These are phyloP conservation scores for Clistopyga incitator DNA, from an alignment of 2,888 invertebrate species.

Conservation along the genomic window DNA sequence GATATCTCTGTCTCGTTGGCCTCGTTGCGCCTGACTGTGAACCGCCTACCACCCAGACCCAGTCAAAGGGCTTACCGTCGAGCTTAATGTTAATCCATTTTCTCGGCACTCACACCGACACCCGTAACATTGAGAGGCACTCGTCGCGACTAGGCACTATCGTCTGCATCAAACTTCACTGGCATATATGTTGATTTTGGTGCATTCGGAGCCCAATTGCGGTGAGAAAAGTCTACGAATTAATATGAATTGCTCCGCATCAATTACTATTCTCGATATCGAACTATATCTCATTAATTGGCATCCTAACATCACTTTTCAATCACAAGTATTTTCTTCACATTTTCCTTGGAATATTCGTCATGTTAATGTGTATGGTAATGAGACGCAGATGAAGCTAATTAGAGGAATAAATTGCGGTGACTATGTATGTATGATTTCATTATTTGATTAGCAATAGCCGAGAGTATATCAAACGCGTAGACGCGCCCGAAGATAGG, in stretches of 20 bases:
- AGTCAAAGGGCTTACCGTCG: slow-evolving; percentile 65
- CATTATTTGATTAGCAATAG: neutral
- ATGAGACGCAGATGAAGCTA: neutral
- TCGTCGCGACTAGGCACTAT: slow-evolving; percentile 40
- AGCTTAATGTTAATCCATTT: slow-evolving; percentile 79
- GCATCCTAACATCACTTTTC: too few species aligned
- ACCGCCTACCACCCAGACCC: slow-evolving; percentile 33
- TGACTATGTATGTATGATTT: too few species aligned
- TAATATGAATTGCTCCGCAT: too few species aligned
- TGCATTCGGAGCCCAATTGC: neutral
- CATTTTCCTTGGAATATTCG: too few species aligned
- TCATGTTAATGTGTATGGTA: too few species aligned
- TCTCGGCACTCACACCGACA: slow-evolving; percentile 65
- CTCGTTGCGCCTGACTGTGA: slow-evolving; percentile 19
- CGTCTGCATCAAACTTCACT: slow-evolving; percentile 40
- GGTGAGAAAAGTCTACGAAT: neutral
- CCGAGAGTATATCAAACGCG: neutral
- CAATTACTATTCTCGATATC: too few species aligned
- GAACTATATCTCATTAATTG: too few species aligned
- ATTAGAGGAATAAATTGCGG: slow-evolving; percentile 1
- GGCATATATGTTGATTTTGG: slow-evolving; percentile 17
- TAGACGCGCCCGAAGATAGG: neutral
- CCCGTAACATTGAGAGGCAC: slow-evolving; percentile 60
- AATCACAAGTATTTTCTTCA: too few species aligned
- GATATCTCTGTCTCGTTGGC: slow-evolving; percentile 37